phyloP scores from a whole-genome alignment of 2,888 invertebrate genomes.

The Autographa pulchrina region DNA sequence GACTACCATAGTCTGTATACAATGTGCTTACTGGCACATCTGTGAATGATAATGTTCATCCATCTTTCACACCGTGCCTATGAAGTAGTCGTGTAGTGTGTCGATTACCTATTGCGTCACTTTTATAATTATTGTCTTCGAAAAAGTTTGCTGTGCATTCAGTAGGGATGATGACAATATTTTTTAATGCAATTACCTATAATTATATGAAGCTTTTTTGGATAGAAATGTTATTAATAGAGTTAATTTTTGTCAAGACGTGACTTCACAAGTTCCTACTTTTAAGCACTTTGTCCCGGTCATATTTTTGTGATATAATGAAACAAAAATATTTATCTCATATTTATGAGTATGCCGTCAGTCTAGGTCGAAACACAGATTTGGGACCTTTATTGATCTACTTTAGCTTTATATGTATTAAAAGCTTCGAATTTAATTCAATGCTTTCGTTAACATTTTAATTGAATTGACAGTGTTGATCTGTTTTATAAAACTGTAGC shows the following conservation, averaged over 20 bases:
- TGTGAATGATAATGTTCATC: constrained; percentile 49
- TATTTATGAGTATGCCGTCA: constrained; percentile 63
- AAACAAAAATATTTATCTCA: too few relatives aligned
- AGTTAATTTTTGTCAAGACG: too few relatives aligned
- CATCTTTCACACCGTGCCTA: constrained; percentile 46
- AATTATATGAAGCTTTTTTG: too few relatives aligned
- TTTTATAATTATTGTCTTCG: constrained; percentile 65
- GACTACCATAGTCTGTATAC: constrained; percentile 24
- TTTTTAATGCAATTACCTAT: too few relatives aligned
- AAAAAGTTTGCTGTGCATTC: constrained; percentile 43
- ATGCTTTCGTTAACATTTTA: constrained; percentile 15
- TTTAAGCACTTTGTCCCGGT: too few relatives aligned
- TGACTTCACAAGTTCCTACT: too few relatives aligned
- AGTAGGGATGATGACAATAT: not conserved
- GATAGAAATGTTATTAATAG: too few relatives aligned
- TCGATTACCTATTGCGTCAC: constrained; percentile 65
- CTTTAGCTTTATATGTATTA: constrained; percentile 49
- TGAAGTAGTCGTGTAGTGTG: constrained; percentile 54
- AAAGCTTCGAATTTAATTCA: constrained; percentile 10
- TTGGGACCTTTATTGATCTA: constrained; percentile 63
- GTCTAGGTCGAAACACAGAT: constrained; percentile 64
- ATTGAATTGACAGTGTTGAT: constrained; percentile 26
- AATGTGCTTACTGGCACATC: constrained; percentile 41
- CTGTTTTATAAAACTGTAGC: constrained; percentile 23
- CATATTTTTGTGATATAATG: too few relatives aligned